Percentiles rank a stretch among this genome's conserved stretches.
Evolutionary conservation across 2,797 vertebrate species (phyloP).

Genomic region (Bradypus variegatus): DNA sequence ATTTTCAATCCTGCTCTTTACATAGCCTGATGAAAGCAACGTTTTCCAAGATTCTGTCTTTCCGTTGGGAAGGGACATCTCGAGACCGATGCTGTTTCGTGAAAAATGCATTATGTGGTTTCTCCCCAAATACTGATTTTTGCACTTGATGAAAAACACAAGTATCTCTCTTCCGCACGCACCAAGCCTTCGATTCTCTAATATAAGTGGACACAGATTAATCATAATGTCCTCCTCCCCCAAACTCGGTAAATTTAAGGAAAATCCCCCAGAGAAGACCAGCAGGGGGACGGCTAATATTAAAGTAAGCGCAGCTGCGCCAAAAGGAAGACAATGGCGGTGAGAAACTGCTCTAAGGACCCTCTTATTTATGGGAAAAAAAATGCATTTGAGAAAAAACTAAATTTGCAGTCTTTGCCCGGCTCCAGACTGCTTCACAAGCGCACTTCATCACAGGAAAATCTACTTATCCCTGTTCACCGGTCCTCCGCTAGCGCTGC

Average conservation of each 20-base stretch:
- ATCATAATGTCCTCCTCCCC: background rate
- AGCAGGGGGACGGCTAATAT: background rate
- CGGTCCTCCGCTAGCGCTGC: background rate
- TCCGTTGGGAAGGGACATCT: background rate
- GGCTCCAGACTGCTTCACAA: background rate
- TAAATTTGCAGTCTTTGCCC: background rate
- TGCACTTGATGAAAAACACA: constrained; percentile 36
- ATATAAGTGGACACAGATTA: background rate
- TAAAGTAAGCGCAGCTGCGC: background rate
- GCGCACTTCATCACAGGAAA: background rate
- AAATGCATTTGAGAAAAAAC: background rate
- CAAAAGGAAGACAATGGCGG: background rate
- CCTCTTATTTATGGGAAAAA: background rate
- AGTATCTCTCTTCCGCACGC: background rate
- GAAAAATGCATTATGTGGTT: constrained; percentile 28
- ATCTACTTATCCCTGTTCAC: too few species aligned
- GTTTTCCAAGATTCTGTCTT: background rate
- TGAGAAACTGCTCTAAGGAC: background rate
- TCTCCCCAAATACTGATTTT: constrained; percentile 19
- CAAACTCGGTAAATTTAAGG: background rate
- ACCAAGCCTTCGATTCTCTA: background rate
- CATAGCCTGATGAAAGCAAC: background rate
- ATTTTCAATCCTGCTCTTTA: background rate
- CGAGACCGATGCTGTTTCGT: background rate
- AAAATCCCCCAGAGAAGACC: background rate